phyloP scores from a whole-genome alignment of 1,140 invertebrate species.

The Drosophila bipectinata region DNA sequence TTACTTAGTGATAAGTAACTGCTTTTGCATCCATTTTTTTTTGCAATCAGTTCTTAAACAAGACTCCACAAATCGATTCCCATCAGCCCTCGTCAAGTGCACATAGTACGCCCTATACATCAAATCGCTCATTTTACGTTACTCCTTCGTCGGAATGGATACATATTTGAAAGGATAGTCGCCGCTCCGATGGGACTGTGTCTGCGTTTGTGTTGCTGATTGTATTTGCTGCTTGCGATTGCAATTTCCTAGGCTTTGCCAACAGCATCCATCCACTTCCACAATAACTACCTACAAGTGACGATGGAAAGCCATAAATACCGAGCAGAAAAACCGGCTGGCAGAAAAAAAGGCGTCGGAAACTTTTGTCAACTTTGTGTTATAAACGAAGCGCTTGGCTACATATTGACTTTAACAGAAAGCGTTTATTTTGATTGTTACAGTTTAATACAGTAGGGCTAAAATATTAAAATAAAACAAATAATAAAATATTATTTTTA shows the following conservation, averaged over 20 bases:
- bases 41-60: constrained; percentile 20
- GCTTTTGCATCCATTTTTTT: constrained; percentile 8
- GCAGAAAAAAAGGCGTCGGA: constrained; percentile 38
- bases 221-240: constrained; percentile 68
- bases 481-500: background rate
- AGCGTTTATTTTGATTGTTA: constrained; percentile 65
- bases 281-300: constrained; percentile 60
- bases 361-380: constrained; percentile 71
- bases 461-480: background rate
- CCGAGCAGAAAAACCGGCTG: constrained; percentile 24
- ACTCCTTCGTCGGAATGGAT: constrained; percentile 9
- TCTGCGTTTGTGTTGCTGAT: constrained; percentile 55
- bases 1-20: constrained; percentile 33
- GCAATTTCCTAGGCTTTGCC: constrained; percentile 60
- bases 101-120: constrained; percentile 24
- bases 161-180: constrained; percentile 6
- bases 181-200: constrained; percentile 23
- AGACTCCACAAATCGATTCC: constrained; percentile 40
- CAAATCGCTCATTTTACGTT: constrained; percentile 38
- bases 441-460: background rate
- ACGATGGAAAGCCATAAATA: constrained; percentile 72
- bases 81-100: constrained; percentile 14
- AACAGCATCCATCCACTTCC: constrained; percentile 25
- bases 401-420: constrained; percentile 75
- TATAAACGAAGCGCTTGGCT: constrained; percentile 70